These are phyloP conservation scores for Panagrolaimus sp. DNA, from an alignment of 1,140 invertebrate genomes.

Conservation along the genomic window DNA sequence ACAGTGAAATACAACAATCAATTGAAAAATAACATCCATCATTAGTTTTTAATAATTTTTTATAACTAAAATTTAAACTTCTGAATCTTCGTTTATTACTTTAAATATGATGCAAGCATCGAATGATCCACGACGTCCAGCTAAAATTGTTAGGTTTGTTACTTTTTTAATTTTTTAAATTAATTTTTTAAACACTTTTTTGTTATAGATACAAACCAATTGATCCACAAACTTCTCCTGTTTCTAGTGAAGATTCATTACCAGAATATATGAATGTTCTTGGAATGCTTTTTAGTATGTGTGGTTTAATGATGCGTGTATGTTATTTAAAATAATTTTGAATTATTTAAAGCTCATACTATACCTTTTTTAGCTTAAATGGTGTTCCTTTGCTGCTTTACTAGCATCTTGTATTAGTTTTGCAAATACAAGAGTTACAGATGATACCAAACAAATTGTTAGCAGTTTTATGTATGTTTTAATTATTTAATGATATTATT, in stretches of 20 bases:
- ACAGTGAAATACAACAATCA: no score
- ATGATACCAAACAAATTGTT: slow-evolving; percentile 88
- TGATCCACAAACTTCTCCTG: slow-evolving; percentile 47
- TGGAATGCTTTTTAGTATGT: slow-evolving; percentile 99
- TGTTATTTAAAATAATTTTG: slow-evolving; percentile 25
- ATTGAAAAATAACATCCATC: no score
- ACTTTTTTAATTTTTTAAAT: neutral
- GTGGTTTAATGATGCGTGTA: slow-evolving; percentile 97
- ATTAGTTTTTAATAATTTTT: no score
- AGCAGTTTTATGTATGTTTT: slow-evolving; percentile 71
- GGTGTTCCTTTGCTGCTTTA: slow-evolving; percentile 96
- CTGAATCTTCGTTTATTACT: neutral
- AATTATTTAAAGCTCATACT: slow-evolving; percentile 13
- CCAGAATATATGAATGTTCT: slow-evolving; percentile 98
- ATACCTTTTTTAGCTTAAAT: slow-evolving; percentile 71
- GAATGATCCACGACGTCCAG: slow-evolving; percentile 45
- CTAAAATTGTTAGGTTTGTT: slow-evolving; percentile 48
- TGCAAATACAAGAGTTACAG: slow-evolving; percentile 79
- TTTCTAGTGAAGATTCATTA: slow-evolving; percentile 79
- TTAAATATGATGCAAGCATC: neutral
- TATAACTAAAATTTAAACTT: no score
- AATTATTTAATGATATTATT: slow-evolving; percentile 59
- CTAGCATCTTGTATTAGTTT: slow-evolving; percentile 98
- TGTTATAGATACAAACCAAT: slow-evolving; percentile 50
- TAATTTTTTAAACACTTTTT: slow-evolving; percentile 1